Percentiles rank a stretch among this genome's conserved stretches.
phyloP scores from a whole-genome alignment of 2,113 vertebrate species.

The Muscicapa adusta region DNA sequence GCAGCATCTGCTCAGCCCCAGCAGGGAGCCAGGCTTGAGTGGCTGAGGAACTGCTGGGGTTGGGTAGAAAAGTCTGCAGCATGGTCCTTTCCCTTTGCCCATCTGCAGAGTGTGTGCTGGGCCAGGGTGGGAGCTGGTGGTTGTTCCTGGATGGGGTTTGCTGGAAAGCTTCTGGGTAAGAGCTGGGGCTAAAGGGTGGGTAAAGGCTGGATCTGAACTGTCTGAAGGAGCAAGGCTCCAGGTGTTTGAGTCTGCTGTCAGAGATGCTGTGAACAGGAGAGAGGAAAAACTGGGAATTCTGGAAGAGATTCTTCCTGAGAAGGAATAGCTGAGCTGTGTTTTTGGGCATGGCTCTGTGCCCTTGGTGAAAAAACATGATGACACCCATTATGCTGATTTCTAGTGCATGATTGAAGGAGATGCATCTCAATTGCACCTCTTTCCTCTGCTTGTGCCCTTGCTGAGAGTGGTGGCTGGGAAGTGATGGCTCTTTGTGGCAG shows the following conservation, averaged over 20 bases:
- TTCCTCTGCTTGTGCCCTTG: not conserved
- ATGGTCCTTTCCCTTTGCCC: accelerated
- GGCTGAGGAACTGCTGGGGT: not conserved
- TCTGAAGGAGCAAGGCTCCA: not conserved
- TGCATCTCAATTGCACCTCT: not conserved
- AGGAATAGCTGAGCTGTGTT: not conserved
- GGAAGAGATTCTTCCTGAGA: not conserved
- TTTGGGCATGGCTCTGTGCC: not conserved
- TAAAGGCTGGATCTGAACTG: not conserved
- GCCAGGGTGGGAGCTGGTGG: not conserved
- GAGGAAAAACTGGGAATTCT: not conserved
- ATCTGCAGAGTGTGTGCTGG: not conserved
- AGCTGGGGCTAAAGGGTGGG: not conserved
- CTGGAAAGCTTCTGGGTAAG: not conserved
- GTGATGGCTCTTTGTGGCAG: not conserved
- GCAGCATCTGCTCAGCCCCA: not conserved
- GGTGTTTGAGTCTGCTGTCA: not conserved
- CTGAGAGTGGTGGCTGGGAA: not conserved
- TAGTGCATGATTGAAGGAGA: not conserved
- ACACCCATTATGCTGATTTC: not conserved
- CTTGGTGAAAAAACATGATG: not conserved
- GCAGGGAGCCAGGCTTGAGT: not conserved
- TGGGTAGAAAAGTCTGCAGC: not conserved
- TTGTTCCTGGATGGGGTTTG: not conserved
- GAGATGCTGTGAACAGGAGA: not conserved